Base-by-base conservation (phyloP, 2,797 vertebrate species). In the Sciurus carolinensis region DNA sequence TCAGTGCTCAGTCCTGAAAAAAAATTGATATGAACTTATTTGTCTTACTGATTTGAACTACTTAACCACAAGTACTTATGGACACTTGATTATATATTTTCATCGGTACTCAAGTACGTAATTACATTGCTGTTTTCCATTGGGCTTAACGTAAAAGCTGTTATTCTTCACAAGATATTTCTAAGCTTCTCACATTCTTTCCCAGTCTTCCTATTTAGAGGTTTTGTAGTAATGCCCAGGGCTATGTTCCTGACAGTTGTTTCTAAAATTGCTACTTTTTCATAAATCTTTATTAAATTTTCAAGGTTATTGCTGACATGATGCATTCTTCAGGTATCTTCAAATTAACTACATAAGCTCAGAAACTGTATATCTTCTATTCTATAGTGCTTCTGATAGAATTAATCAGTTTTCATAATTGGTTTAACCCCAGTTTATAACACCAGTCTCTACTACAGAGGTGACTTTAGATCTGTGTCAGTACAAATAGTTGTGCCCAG, bases 241-340 rank as follows among this genome's bases (percentile, higher is more conserved):
- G 11, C 66, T 71, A 4, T 80, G 36, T 72, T 93, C 24, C 44
- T 88, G 62, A 30, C 91, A 85, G 28, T 22, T 77, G 8, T 82
- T 62, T 82, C 30, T 47, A 91, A 52, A 97, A 54, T 24, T 81
- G 39, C 69, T 86, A 18, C 71, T 92, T 24, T 42, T 93, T 93
- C 20, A 42, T 84, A 89, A 90, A 67, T 91, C 75, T 90, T 82
- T 7, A 62, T 75, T 81, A 94, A 73, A 15, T 69, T 81, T 89
- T 89, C 22, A 79, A 82, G 44, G 91, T 75, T 75, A 4, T 91
- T 88, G 28, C 36, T 88, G 33, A 7, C 42, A 72, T 87, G 11
- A 80, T 91, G 12, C 15, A 91, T 93, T 93, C 57, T 54, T 82
- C 33, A 95, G 18, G 86, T n/a, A 89, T 89, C 36, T 85, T 87